Percentiles rank a stretch among this genome's conserved stretches.
phyloP scores from a whole-genome alignment of 2,888 invertebrate species.

The Hirtodrosophila confusa region DNA sequence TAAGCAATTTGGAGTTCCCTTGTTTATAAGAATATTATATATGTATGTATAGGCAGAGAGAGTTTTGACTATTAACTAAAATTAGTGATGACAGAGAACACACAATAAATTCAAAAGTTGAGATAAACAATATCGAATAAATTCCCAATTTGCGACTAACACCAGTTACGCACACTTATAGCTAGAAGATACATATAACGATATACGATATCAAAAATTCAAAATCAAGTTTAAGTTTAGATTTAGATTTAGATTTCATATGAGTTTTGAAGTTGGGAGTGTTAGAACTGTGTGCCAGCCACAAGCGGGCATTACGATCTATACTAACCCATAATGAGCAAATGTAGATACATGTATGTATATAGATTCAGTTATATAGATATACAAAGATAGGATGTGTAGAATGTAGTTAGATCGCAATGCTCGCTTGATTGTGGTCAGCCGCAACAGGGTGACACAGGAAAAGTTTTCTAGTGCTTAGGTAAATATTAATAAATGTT shows the following conservation, averaged over 20 bases:
- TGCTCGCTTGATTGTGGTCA: slow-evolving; percentile 9
- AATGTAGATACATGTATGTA: slow-evolving; percentile 15
- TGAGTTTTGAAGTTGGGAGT: slow-evolving; percentile 22
- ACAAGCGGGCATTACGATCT: slow-evolving; percentile 42
- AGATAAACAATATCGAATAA: slow-evolving; percentile 39
- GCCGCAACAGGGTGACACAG: slow-evolving; percentile 55
- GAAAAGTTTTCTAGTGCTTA: slow-evolving; percentile 71
- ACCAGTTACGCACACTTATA: slow-evolving; percentile 82
- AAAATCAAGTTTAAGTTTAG: slow-evolving; percentile 31
- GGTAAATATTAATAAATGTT: slow-evolving; percentile 57
- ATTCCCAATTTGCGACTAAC: slow-evolving; percentile 82
- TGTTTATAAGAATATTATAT: background rate
- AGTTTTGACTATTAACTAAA: slow-evolving; percentile 41
- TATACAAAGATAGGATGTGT: slow-evolving; percentile 15
- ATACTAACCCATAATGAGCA: slow-evolving; percentile 37
- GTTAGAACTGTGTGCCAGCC: slow-evolving; percentile 39
- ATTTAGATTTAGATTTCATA: slow-evolving; percentile 7
- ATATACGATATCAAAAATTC: slow-evolving; percentile 30
- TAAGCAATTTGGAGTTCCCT: slow-evolving; percentile 34
- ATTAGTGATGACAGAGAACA: slow-evolving; percentile 81
- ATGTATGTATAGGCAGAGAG: slow-evolving; percentile 7
- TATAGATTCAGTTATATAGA: slow-evolving; percentile 18
- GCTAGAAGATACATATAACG: slow-evolving; percentile 36
- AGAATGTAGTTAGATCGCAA: slow-evolving; percentile 24
- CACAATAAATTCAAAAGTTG: slow-evolving; percentile 51